Conservation (phyloP, 2,797 vertebrate species). For the Nannoperca obscura region DNA sequence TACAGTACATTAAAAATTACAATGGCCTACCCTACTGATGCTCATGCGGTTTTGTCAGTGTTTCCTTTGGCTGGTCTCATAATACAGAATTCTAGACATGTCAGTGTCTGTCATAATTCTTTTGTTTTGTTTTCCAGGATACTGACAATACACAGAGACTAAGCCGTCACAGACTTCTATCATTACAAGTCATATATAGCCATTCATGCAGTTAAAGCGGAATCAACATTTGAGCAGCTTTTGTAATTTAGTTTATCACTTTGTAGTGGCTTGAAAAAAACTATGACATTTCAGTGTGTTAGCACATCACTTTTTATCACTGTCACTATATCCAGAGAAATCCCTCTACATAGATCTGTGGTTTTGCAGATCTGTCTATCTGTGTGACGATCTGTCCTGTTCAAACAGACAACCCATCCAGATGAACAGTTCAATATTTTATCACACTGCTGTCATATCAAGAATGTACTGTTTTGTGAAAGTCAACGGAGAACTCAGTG, state of each 20-base stretch:
- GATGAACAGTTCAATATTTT: conserved; percentile 71
- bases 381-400: conserved; percentile 44
- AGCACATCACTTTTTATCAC: conserved; percentile 47
- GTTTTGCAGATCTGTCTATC: conserved; percentile 35
- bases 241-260: conserved; percentile 32
- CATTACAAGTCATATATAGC: not conserved
- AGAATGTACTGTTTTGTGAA: conserved; percentile 42
- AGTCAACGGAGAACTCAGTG: conserved; percentile 24
- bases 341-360: conserved; percentile 48
- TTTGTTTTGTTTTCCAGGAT: not conserved
- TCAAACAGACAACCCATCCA: conserved; percentile 62
- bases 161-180: conserved; percentile 12
- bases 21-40: conserved; percentile 30
- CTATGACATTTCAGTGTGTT: conserved; percentile 39
- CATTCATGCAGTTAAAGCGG: not conserved
- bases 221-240: conserved; percentile 18
- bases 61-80: conserved; percentile 19
- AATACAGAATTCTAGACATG: conserved; percentile 4
- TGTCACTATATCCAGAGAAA: conserved; percentile 39
- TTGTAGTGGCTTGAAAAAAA: conserved; percentile 22
- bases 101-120: conserved; percentile 10
- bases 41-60: conserved; percentile 15
- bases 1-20: conserved; percentile 48
- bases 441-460: conserved; percentile 55
- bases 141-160: conserved; percentile 13